Evolutionary conservation across 2,797 vertebrate species (phyloP).

Genomic region (Threskiornis aethiopicus): DNA sequence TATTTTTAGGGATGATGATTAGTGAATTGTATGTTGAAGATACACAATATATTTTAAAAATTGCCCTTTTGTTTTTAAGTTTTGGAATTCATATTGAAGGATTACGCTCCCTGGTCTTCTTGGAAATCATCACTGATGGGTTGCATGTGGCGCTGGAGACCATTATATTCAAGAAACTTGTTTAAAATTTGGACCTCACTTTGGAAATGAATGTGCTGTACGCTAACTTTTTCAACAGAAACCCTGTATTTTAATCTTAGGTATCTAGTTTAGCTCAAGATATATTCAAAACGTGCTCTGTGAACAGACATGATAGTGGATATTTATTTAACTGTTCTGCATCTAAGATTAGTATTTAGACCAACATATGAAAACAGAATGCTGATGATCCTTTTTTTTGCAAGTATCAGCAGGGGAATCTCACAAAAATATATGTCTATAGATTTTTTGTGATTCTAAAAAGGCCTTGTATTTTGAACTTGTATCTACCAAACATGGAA

Average conservation of each 20-base stretch:
- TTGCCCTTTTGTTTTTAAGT: not conserved
- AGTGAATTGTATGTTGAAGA: not conserved
- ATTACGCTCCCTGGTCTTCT: not conserved
- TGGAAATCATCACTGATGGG: not conserved
- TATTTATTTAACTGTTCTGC: not conserved
- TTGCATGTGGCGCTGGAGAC: not conserved
- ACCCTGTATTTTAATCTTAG: not conserved
- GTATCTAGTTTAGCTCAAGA: not conserved
- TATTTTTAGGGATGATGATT: not conserved
- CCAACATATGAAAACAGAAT: not conserved
- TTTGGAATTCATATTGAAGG: not conserved
- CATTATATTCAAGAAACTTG: not conserved
- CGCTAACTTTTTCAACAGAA: constrained; percentile 10
- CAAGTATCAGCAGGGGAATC: not conserved
- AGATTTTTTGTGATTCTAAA: not conserved
- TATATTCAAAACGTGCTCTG: not conserved
- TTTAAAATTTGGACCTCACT: constrained; percentile 24
- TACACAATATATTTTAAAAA: not conserved
- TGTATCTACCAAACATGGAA: not conserved
- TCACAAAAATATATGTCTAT: not conserved
- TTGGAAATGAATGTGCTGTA: not conserved
- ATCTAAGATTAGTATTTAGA: not conserved
- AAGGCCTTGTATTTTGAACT: not conserved
- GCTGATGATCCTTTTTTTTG: not conserved
- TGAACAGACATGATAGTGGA: not conserved